Base-by-base conservation (phyloP, 1,140 invertebrate genomes). In the Pseudobourletiella spinata region DNA sequence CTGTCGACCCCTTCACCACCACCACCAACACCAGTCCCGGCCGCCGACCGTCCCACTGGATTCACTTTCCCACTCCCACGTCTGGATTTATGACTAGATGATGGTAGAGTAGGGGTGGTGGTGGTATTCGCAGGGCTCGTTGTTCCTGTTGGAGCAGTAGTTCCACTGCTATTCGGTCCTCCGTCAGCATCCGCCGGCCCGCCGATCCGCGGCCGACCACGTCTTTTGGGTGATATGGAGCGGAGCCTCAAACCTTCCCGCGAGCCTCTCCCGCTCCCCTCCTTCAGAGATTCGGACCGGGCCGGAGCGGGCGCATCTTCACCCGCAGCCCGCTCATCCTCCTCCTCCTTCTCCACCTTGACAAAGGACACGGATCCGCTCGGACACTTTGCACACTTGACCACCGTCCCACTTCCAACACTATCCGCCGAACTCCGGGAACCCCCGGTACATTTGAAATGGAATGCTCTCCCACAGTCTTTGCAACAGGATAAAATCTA, bases 391-490 rank as follows among this genome's bases (percentile, higher is more conserved):
- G n/a, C n/a, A n/a, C n/a, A n/a, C n/a, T n/a, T n/a, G n/a, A 46
- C 43, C n/a, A 39, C 11, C 6, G 6, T 46, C 4, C 24, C n/a
- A 46, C 28, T 51, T 6, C 28, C 24, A 39, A 4, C 16, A 35
- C 3, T 35, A 4, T 32, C 52, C 15, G 24, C 29, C 4, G 11
- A 6, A 2, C 29, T 39, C 39, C 29, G 4, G 29, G 15, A 3
- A 16, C 26, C 4, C 29, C 16, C 29, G 11, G 54, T 26, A 30
- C 59, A 60, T 20, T 54, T 25, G 28, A 39, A 25, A 60, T 65
- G 63, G 51, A 65, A 55, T 39, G 50, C 32, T 51, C 57, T 60
- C 18, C 63, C 57, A 35, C 63, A 65, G 46, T 60, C 25, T 32
- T 58, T 35, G 42, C 63, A 65, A 39, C 51, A 48, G n/a, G 18